Conservation (phyloP, 2,113 vertebrate species). For the Ascaphus truei region DNA sequence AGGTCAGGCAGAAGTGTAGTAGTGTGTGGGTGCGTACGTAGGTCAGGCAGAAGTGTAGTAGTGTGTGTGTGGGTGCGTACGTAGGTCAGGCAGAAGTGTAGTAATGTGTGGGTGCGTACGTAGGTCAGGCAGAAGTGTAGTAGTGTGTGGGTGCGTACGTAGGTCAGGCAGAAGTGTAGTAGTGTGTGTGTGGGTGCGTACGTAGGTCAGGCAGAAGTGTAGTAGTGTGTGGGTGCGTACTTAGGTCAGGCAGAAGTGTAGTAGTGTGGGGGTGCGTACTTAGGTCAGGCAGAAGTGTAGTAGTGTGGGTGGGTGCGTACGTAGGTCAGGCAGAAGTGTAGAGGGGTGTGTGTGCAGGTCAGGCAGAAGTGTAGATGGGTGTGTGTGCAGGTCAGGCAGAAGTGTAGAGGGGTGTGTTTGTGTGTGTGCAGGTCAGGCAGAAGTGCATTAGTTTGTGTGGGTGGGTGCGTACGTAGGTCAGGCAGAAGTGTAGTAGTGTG, state of each 20-base stretch:
- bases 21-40: too few species aligned
- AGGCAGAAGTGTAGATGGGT: constrained; percentile 1
- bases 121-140: constrained; percentile 13
- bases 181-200: not conserved
- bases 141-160: too few species aligned
- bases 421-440: constrained; percentile 26
- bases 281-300: too few species aligned
- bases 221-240: not conserved
- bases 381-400: too few species aligned
- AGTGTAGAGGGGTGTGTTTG: too few species aligned
- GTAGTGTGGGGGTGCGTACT: not conserved
- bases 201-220: fast-evolving
- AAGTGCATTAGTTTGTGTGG: not conserved
- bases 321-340: fast-evolving
- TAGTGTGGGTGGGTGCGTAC: not conserved
- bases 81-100: fast-evolving
- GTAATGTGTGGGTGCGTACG: not conserved
- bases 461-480: fast-evolving
- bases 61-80: not conserved
- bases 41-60: not conserved
- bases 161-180: too few species aligned
- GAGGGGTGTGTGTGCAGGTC: not conserved
- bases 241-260: constrained; percentile 4
- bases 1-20: too few species aligned
- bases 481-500: not conserved